Conservation (phyloP, 2,888 invertebrate species). For the Ormia ochracea region DNA sequence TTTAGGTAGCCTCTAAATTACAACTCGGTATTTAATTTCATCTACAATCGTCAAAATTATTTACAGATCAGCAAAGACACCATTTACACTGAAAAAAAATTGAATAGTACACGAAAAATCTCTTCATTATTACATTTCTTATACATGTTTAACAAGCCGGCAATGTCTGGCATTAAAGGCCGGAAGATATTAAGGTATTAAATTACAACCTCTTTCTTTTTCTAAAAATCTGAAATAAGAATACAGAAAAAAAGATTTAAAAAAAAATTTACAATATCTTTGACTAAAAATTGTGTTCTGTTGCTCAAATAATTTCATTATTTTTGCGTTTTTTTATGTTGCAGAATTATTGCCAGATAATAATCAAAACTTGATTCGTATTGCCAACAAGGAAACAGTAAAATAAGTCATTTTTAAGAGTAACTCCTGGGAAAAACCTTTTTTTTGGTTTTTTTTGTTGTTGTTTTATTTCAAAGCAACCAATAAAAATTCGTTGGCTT, state of each 20-base stretch:
- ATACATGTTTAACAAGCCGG: too few species aligned
- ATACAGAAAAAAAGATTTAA: background rate
- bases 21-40: too few species aligned
- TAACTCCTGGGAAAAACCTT: constrained; percentile 45
- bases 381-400: constrained; percentile 44
- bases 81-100: too few species aligned
- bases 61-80: too few species aligned
- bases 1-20: too few species aligned
- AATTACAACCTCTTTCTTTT: background rate
- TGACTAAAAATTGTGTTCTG: background rate
- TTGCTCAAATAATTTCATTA: background rate
- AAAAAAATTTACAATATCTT: background rate
- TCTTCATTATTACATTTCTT: too few species aligned
- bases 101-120: too few species aligned
- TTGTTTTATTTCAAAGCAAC: background rate
- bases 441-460: too few species aligned
- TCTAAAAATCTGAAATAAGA: background rate
- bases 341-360: background rate
- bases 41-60: too few species aligned
- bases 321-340: background rate
- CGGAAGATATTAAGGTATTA: too few species aligned
- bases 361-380: background rate
- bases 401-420: constrained; percentile 45
- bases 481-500: background rate
- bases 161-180: too few species aligned